Evolutionary conservation across 2,888 invertebrate species (phyloP), one percentile per base, ranked within the genome.

Genomic region (Leptopterna dolabrata): DNA sequence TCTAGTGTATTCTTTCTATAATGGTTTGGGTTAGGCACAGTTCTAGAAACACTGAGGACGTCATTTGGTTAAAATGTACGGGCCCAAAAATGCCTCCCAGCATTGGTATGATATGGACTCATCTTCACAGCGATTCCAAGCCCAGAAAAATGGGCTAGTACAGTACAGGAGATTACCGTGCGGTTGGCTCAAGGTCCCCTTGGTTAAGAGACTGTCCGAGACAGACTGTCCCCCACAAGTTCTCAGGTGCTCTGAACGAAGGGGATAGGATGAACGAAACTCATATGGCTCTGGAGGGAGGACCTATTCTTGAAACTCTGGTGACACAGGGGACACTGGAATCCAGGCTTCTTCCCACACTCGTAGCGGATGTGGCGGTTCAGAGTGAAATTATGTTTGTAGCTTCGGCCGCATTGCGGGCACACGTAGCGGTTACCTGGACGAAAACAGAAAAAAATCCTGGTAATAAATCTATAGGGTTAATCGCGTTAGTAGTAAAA

Each of bases 291-390:
- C n/a, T 76, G 30, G 29, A 86, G 51, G 11, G 86, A 13, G 0
- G 55, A 24, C 24, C 43, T 14, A 13, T 41, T 83, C 43, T 87
- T 87, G 30, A 80, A 70, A 9, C 45, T 71, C 45, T 47, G 55
- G 41, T 63, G 80, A 41, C 88, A 88, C n/a, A 86, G 63, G 16
- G 86, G 86, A 63, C 88, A 88, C 19, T 29, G 24, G 43, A 81
- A 45, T 36, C 92, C 90, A 3, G 91, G 92, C 84, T 91, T 87
- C 0, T 91, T 90, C 63, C 92, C 92, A 89, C 92, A 92, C 89
- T 92, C 92, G 90, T 92, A 91, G 89, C 91, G 91, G 87, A 91
- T 91, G 90, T 92, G 92, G 24, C 91, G 91, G 73, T 88, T 89
- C 70, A 90, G 80, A 1, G 88, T 89, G 41, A 88, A 88, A 81